Percentiles rank a stretch among this genome's conserved stretches.
These are phyloP conservation scores for Agrochola litura DNA, from an alignment of 2,888 invertebrate genomes.

Conservation along the genomic window DNA sequence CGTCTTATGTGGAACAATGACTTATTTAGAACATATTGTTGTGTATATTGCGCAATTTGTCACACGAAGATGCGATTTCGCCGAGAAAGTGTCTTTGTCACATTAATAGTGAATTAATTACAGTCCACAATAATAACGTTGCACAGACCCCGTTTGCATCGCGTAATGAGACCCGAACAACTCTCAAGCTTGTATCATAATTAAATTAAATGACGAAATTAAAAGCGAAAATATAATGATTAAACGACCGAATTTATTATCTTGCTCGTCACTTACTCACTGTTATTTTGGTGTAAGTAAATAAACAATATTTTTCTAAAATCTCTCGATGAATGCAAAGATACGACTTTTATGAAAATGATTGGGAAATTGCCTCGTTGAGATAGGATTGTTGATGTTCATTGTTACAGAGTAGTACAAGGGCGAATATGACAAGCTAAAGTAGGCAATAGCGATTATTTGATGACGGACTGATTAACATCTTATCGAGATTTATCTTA, in stretches of 20 bases:
- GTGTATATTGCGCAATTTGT: slow-evolving; percentile 78
- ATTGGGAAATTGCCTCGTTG: slow-evolving; percentile 51
- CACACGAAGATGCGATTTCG: slow-evolving; percentile 77
- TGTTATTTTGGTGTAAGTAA: slow-evolving; percentile 70
- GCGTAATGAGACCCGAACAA: slow-evolving; percentile 67
- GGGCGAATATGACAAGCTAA: slow-evolving; percentile 75
- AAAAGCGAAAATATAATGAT: slow-evolving; percentile 63
- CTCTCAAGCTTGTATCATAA: slow-evolving; percentile 70
- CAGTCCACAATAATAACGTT: slow-evolving; percentile 70
- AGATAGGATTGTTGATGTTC: slow-evolving; percentile 52
- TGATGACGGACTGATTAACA: slow-evolving; percentile 48
- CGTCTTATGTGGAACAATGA: slow-evolving; percentile 73
- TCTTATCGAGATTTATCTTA: slow-evolving; percentile 14
- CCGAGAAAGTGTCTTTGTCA: slow-evolving; percentile 80
- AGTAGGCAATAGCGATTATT: slow-evolving; percentile 68
- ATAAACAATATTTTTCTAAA: slow-evolving; percentile 34
- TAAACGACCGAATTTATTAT: slow-evolving; percentile 63
- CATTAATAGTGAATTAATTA: slow-evolving; percentile 74
- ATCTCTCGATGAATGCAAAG: slow-evolving; percentile 20
- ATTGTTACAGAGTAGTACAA: slow-evolving; percentile 74
- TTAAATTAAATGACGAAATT: slow-evolving; percentile 60
- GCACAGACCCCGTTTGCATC: slow-evolving; percentile 62
- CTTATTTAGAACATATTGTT: slow-evolving; percentile 76
- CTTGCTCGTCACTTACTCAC: slow-evolving; percentile 76
- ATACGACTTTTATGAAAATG: slow-evolving; percentile 8